Evolutionary conservation across 2,888 invertebrate genomes (phyloP).

Genomic region (Drymonia ruficornis): DNA sequence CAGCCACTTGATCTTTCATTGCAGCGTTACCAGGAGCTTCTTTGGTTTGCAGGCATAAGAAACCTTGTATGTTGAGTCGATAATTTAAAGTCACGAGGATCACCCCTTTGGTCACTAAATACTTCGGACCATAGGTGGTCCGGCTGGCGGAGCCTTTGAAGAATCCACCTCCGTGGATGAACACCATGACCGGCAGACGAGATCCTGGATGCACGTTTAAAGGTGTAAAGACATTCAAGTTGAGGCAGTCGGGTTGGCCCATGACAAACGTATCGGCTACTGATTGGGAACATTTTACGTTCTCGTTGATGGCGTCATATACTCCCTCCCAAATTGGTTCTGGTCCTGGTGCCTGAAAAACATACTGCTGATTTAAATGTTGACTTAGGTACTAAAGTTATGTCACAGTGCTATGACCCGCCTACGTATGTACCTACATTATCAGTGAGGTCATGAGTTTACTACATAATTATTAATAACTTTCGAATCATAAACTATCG

Average conservation of each 20-base stretch:
- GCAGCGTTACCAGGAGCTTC: conserved; percentile 73
- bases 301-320: conserved; percentile 63
- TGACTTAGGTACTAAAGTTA: no score
- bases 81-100: conserved; percentile 71
- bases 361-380: background rate
- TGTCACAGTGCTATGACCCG: background rate
- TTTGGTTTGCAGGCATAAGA: conserved; percentile 61
- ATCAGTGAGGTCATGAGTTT: background rate
- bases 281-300: conserved; percentile 59
- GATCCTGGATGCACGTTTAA: conserved; percentile 30
- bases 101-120: conserved; percentile 60
- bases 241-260: conserved; percentile 62
- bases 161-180: conserved; percentile 73
- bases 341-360: conserved; percentile 65
- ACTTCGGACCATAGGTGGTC: conserved; percentile 63
- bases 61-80: conserved; percentile 69
- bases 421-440: no score
- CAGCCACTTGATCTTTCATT: conserved; percentile 70
- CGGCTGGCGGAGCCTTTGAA: conserved; percentile 58
- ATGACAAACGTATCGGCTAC: conserved; percentile 29
- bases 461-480: no score
- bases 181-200: conserved; percentile 69
- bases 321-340: conserved; percentile 63
- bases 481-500: no score
- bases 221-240: conserved; percentile 66